Conservation (phyloP, 2,113 vertebrate species). For the Terrapene triunguis region DNA sequence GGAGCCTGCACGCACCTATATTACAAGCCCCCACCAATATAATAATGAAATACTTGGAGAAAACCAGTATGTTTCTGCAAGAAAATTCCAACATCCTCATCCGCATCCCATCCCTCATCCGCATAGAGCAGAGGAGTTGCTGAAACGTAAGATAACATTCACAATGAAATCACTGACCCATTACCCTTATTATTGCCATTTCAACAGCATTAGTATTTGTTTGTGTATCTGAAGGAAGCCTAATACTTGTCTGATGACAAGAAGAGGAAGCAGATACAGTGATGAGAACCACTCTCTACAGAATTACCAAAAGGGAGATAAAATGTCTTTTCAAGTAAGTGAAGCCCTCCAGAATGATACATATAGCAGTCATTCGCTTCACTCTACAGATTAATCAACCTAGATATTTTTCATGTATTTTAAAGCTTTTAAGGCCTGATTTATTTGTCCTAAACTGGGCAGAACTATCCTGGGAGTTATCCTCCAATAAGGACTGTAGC, state of each 20-base stretch:
- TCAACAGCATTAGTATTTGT: rapidly evolving
- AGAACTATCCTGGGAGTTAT: background rate
- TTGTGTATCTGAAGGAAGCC: background rate
- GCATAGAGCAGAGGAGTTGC: background rate
- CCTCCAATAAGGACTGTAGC: background rate
- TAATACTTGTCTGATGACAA: background rate
- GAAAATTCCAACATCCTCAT: background rate
- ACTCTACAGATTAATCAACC: background rate
- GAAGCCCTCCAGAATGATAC: background rate
- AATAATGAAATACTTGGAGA: constrained; percentile 7
- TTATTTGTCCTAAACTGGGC: background rate
- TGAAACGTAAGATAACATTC: background rate
- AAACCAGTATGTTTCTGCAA: background rate
- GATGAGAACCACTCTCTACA: rapidly evolving
- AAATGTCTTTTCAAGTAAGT: rapidly evolving
- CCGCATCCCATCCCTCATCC: background rate
- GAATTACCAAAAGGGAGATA: background rate
- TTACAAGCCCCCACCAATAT: background rate
- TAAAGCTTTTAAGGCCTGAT: background rate
- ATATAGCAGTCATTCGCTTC: background rate
- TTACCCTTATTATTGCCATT: too few relatives aligned
- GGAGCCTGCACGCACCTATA: background rate
- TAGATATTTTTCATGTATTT: background rate
- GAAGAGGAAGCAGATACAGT: background rate
- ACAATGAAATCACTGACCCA: background rate